A percentile compares a stretch with the other conserved stretches of the same genome.
These are phyloP conservation scores for Cirrhinus mrigala DNA, from an alignment of 2,797 vertebrate genomes.

Conservation along the genomic window DNA sequence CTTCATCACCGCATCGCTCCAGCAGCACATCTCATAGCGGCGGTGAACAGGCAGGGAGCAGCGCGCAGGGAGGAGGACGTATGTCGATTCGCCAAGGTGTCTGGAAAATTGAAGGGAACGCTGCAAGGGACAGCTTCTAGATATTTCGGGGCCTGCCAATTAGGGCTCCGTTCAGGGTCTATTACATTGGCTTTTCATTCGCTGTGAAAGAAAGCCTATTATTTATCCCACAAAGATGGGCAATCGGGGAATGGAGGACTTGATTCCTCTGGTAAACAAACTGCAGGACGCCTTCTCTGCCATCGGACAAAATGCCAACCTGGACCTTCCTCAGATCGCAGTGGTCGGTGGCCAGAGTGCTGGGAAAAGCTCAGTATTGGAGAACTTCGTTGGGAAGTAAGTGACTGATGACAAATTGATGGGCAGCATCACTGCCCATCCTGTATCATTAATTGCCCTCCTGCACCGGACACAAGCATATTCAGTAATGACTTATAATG, in stretches of 20 bases:
- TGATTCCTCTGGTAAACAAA: slow-evolving; percentile 91
- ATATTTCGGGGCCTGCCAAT: slow-evolving; percentile 10
- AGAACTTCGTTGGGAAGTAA: slow-evolving; percentile 95
- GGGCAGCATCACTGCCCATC: not conserved
- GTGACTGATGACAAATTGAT: slow-evolving; percentile 70
- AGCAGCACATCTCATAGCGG: not conserved
- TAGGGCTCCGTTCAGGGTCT: slow-evolving; percentile 18
- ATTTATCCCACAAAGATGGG: slow-evolving; percentile 79
- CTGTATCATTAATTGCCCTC: not conserved
- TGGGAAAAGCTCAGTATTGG: slow-evolving; percentile 94
- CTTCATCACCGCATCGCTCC: slow-evolving; percentile 16
- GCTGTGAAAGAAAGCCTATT: slow-evolving; percentile 32
- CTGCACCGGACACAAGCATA: not conserved
- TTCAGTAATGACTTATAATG: not conserved
- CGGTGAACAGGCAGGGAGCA: slow-evolving; percentile 11
- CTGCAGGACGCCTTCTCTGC: slow-evolving; percentile 92
- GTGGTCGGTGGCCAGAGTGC: slow-evolving; percentile 97
- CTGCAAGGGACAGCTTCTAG: slow-evolving; percentile 16
- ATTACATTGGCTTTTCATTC: not conserved
- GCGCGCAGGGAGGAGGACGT: not conserved
- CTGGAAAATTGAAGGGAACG: slow-evolving; percentile 26
- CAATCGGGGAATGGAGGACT: slow-evolving; percentile 95
- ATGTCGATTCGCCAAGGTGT: slow-evolving; percentile 37
- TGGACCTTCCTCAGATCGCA: slow-evolving; percentile 96
- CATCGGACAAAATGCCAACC: slow-evolving; percentile 91